Evolutionary conservation across 2,888 invertebrate genomes (phyloP).

Genomic region (Apotomis turbidana): DNA sequence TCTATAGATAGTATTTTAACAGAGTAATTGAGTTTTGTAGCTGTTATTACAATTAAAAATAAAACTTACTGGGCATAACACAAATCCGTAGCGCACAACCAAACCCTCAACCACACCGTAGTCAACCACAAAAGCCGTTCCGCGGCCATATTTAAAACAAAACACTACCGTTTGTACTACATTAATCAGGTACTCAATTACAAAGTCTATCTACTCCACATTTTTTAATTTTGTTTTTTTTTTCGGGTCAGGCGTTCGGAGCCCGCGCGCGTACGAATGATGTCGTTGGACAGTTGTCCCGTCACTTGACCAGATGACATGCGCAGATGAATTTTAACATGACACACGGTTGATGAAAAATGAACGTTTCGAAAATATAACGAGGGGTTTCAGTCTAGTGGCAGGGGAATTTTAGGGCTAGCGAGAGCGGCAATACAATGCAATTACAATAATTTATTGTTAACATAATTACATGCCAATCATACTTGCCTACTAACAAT

Average conservation of each 20-base stretch:
- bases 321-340: conserved; percentile 26
- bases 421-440: too few relatives aligned
- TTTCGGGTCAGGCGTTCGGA: conserved; percentile 26
- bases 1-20: too few relatives aligned
- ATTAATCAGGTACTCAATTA: conserved; percentile 27
- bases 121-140: conserved; percentile 68
- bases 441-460: too few relatives aligned
- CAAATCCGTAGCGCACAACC: conserved; percentile 76
- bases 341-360: neutral
- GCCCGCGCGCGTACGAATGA: conserved; percentile 1
- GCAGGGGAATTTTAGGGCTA: too few relatives aligned
- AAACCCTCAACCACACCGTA: conserved; percentile 69
- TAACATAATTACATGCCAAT: too few relatives aligned
- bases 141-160: conserved; percentile 64
- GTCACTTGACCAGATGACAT: conserved; percentile 22
- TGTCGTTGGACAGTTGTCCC: conserved; percentile 9
- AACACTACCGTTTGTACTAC: conserved; percentile 31
- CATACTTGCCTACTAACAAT: too few relatives aligned
- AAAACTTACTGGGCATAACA: conserved; percentile 80
- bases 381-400: neutral
- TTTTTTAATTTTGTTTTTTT: conserved; percentile 5
- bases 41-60: too few relatives aligned
- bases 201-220: conserved; percentile 16
- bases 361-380: too few relatives aligned
- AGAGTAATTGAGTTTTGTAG: too few relatives aligned